A percentile compares a stretch with the other conserved stretches of the same genome.
Evolutionary conservation across 2,888 invertebrate species (phyloP).

Genomic region (Psococerastis gibbosa): DNA sequence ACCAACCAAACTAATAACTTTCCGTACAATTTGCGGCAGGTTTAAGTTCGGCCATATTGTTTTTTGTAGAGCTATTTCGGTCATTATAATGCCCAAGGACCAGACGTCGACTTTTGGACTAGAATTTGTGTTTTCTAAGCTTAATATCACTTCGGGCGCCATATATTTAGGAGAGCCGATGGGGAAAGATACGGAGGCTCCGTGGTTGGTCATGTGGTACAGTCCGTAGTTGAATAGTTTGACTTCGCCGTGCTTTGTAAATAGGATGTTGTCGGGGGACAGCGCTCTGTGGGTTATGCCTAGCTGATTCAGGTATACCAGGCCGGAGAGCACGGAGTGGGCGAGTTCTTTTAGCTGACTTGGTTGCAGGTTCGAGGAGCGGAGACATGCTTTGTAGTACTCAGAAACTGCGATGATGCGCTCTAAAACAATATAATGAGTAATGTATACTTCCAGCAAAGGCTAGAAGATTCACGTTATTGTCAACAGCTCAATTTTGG

Average conservation of each 20-base stretch:
- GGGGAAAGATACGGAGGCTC: conserved; percentile 77
- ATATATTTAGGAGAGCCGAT: conserved; percentile 60
- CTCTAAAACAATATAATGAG: conserved; percentile 37
- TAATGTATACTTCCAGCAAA: no score
- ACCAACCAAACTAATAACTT: conserved; percentile 48
- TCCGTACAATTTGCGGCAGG: conserved; percentile 51
- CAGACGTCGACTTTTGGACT: conserved; percentile 78
- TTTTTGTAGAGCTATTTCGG: conserved; percentile 54
- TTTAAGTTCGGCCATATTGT: conserved; percentile 55
- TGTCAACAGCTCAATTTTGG: no score
- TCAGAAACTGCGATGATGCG: conserved; percentile 68
- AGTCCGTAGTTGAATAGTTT: conserved; percentile 89
- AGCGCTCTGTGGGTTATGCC: conserved; percentile 64
- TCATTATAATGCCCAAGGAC: conserved; percentile 79
- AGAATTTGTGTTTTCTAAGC: conserved; percentile 30
- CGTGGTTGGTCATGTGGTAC: conserved; percentile 74
- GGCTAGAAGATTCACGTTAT: no score
- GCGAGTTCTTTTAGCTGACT: conserved; percentile 40
- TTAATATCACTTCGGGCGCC: conserved; percentile 62
- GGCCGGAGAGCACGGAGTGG: conserved; percentile 50
- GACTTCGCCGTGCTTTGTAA: conserved; percentile 49
- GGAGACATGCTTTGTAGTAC: conserved; percentile 47
- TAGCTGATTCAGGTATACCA: conserved; percentile 50
- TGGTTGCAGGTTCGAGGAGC: conserved; percentile 26
- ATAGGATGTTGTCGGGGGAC: conserved; percentile 61